phyloP scores from a whole-genome alignment of 2,113 vertebrate genomes.

The Paraplagusia blochii region DNA sequence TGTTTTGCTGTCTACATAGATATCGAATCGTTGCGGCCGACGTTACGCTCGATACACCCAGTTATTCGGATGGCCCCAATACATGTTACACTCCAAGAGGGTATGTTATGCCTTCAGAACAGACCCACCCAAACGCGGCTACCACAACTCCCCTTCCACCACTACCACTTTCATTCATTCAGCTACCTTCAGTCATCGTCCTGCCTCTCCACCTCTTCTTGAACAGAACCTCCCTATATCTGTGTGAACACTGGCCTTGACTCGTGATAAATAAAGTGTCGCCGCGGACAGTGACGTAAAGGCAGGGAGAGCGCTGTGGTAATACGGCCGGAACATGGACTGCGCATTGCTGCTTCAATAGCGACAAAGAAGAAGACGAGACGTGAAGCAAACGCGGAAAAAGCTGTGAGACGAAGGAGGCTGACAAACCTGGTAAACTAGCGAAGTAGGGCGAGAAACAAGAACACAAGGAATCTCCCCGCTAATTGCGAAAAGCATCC shows the following conservation, averaged over 20 bases:
- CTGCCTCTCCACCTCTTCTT: conserved; percentile 52
- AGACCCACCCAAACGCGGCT: too few species aligned
- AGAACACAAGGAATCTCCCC: conserved; percentile 64
- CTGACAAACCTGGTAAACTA: conserved; percentile 1
- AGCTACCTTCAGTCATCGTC: conserved; percentile 43
- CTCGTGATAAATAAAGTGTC: conserved; percentile 81
- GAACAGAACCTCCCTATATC: conserved; percentile 72
- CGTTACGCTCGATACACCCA: conserved; percentile 79
- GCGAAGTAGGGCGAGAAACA: conserved; percentile 23
- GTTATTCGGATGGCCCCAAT: conserved; percentile 77
- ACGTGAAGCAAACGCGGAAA: conserved; percentile 39
- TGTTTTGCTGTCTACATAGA: too few species aligned
- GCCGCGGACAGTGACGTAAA: conserved; percentile 43
- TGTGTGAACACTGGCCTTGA: conserved; percentile 81
- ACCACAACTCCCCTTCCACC: conserved; percentile 6
- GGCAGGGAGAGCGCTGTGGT: conserved; percentile 30
- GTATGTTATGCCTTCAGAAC: conserved; percentile 37
- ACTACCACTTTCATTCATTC: background rate
- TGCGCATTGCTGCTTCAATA: conserved; percentile 54
- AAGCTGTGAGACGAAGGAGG: too few species aligned
- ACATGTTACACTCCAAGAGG: conserved; percentile 65
- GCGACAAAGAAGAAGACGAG: conserved; percentile 44
- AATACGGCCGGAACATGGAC: conserved; percentile 63
- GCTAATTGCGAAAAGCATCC: conserved; percentile 73
- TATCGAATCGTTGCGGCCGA: conserved; percentile 71